Conservation (phyloP, 2,797 vertebrate species). For the Miichthys miiuy region DNA sequence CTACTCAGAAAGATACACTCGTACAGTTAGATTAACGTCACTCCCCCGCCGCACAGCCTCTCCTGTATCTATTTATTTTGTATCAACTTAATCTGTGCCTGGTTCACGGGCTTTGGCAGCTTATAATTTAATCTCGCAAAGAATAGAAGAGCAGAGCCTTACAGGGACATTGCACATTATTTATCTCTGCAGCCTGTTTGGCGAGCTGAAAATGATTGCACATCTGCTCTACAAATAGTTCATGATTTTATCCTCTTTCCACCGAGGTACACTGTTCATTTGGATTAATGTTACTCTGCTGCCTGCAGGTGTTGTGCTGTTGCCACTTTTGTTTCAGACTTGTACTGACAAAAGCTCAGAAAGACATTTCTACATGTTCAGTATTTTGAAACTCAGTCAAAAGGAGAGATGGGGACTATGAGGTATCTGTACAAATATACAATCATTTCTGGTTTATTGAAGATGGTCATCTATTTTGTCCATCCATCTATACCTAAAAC, state of each 20-base stretch:
- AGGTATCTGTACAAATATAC: not conserved
- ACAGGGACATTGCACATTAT: constrained; percentile 20
- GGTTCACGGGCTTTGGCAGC: constrained; percentile 25
- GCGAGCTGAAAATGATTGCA: constrained; percentile 13
- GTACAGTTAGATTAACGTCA: constrained; percentile 47
- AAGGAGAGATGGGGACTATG: not conserved
- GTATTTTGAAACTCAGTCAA: not conserved
- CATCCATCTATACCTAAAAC: not conserved
- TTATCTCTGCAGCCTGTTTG: constrained; percentile 19
- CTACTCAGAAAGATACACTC: constrained; percentile 39
- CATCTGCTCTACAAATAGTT: constrained; percentile 28
- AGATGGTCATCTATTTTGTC: not conserved
- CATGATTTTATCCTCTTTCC: constrained; percentile 11
- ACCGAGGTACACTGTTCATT: not conserved
- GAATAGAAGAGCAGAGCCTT: constrained; percentile 30
- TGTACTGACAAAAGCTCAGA: not conserved
- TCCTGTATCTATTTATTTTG: constrained; percentile 41
- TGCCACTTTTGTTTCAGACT: not conserved
- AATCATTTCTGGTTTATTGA: not conserved
- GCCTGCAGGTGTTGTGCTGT: constrained; percentile 3
- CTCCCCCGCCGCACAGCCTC: not conserved
- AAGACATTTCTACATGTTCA: not conserved
- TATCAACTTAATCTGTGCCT: constrained; percentile 49
- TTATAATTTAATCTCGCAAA: constrained; percentile 55
- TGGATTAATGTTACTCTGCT: constrained; percentile 7